These are phyloP conservation scores for Laothoe populi DNA, from an alignment of 2,888 invertebrate genomes.

Conservation along the genomic window DNA sequence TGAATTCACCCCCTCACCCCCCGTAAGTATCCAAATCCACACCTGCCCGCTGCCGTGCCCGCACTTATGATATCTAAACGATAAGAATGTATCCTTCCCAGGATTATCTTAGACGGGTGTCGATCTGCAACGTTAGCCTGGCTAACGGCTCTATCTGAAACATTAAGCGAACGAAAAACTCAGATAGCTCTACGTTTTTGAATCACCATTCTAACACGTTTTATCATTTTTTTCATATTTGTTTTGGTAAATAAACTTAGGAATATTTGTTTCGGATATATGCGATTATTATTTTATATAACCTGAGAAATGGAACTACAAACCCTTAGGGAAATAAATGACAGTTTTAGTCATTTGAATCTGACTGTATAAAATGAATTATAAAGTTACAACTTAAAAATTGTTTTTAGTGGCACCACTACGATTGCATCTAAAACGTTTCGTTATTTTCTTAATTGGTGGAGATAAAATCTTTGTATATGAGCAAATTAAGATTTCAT, in stretches of 20 bases:
- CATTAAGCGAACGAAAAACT: constrained; percentile 19
- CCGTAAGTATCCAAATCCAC: not conserved
- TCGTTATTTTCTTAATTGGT: not conserved
- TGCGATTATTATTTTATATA: too few relatives aligned
- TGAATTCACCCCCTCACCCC: not conserved
- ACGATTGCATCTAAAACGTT: too few relatives aligned
- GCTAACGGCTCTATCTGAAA: constrained; percentile 12
- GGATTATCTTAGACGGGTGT: constrained; percentile 28
- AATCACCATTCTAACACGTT: not conserved
- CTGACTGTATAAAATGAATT: too few relatives aligned
- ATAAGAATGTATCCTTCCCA: constrained; percentile 29
- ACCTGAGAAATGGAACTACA: too few relatives aligned
- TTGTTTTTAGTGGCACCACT: too few relatives aligned
- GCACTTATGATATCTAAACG: constrained; percentile 26
- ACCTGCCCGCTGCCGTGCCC: too few relatives aligned
- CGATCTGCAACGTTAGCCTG: constrained; percentile 14
- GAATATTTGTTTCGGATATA: too few relatives aligned
- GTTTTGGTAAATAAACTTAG: too few relatives aligned
- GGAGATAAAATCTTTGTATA: not conserved
- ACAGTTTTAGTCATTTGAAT: too few relatives aligned
- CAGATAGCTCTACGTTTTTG: constrained; percentile 9
- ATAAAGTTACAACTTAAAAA: too few relatives aligned
- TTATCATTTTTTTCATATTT: not conserved
- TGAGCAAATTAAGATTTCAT: not conserved
- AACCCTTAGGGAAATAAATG: too few relatives aligned